Evolutionary conservation across 92 coral and sea anemone genomes (phyloP).

Genomic region (Phymanthus crucifer): DNA sequence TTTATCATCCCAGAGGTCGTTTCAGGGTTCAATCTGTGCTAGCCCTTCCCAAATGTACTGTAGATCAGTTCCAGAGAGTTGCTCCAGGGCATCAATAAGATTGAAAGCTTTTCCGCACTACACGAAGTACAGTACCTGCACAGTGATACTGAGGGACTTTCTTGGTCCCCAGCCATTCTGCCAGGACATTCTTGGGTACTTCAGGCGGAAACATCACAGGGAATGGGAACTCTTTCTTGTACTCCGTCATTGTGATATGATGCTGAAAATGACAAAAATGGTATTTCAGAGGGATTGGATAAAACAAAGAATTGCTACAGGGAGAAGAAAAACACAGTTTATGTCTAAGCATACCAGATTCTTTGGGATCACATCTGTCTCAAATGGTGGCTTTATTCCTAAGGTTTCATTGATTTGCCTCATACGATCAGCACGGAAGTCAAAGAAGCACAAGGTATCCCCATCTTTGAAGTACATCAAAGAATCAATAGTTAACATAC

Average conservation of each 20-base stretch:
- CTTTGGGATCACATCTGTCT: conserved; percentile 85
- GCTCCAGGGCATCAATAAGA: too few species aligned
- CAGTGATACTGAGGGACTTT: conserved; percentile 88
- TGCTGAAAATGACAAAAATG: conserved; percentile 39
- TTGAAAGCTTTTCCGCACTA: too few species aligned
- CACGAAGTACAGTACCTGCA: conserved; percentile 62
- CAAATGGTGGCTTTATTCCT: conserved; percentile 97
- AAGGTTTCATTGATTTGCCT: conserved; percentile 92
- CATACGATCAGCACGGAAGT: conserved; percentile 97
- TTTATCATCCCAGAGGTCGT: too few species aligned
- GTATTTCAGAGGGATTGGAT: too few species aligned
- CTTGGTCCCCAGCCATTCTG: conserved; percentile 84
- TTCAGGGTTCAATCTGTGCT: too few species aligned
- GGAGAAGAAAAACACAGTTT: too few species aligned
- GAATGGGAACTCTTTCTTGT: conserved; percentile 96
- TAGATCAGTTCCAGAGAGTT: background rate
- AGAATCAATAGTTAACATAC: background rate
- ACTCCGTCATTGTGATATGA: conserved; percentile 84
- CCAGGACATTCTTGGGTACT: conserved; percentile 93
- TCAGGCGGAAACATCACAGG: conserved; percentile 84
- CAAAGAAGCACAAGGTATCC: conserved; percentile 85
- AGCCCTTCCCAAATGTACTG: too few species aligned
- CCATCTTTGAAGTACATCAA: conserved; percentile 63
- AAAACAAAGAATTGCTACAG: too few species aligned
- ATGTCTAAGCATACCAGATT: conserved; percentile 64